A percentile compares a stretch with the other conserved stretches of the same genome.
These are phyloP conservation scores for Margaritifera margaritifera DNA, from an alignment of 2,888 invertebrate genomes.

Conservation along the genomic window DNA sequence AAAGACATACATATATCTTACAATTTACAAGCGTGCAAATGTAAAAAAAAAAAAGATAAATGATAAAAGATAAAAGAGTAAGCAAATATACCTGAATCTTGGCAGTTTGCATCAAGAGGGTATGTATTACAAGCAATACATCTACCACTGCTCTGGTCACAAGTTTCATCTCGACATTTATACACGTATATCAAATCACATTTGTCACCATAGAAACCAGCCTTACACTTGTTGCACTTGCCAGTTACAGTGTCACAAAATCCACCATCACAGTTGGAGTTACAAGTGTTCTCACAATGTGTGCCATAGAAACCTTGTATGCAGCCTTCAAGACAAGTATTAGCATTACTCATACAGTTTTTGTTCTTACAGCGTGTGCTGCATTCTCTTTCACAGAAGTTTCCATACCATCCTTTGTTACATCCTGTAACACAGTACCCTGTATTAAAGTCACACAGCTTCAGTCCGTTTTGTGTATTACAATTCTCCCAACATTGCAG, in stretches of 20 bases:
- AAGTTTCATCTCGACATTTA: constrained; percentile 8
- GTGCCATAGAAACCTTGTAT: neutral
- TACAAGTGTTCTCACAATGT: constrained; percentile 1
- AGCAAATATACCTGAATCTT: too few species aligned
- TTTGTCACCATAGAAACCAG: constrained; percentile 19
- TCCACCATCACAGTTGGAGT: constrained; percentile 14
- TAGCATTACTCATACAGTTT: constrained; percentile 11
- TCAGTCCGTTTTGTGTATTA: too few species aligned
- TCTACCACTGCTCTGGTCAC: constrained; percentile 19
- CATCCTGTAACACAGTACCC: constrained; percentile 21
- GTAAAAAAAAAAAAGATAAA: too few species aligned
- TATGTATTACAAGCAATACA: constrained; percentile 2
- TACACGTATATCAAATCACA: constrained; percentile 4
- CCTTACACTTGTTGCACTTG: constrained; percentile 17
- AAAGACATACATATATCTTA: too few species aligned
- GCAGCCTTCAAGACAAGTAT: constrained; percentile 24
- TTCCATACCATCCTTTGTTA: constrained; percentile 15
- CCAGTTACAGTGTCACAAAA: constrained; percentile 22
- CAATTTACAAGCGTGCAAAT: too few species aligned
- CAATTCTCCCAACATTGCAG: too few species aligned
- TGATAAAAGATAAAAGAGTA: too few species aligned
- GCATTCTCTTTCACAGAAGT: constrained; percentile 11
- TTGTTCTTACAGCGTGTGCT: constrained; percentile 14
- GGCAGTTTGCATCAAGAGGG: too few species aligned
- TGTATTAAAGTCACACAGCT: neutral